Percentiles rank a stretch among this genome's conserved stretches.
These are phyloP conservation scores for Xerus rutilus DNA, from an alignment of 2,797 vertebrate species.

Conservation along the genomic window DNA sequence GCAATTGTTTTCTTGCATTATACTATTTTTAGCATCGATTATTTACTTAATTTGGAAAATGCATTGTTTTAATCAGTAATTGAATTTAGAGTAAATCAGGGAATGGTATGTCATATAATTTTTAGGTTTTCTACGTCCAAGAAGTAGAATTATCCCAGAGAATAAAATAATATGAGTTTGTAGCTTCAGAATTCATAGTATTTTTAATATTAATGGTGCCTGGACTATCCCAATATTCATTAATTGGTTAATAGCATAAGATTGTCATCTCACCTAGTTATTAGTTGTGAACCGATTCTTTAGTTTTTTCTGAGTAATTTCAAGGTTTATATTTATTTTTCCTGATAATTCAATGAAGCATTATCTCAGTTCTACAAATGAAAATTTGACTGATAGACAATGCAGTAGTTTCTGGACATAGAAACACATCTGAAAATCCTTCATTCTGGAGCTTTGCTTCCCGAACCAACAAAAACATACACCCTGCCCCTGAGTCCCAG, in stretches of 20 bases:
- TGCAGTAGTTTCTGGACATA: not conserved
- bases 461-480: not conserved
- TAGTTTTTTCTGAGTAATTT: conserved; percentile 4
- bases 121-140: conserved; percentile 22
- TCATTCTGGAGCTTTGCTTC: not conserved
- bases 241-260: not conserved
- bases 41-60: conserved; percentile 43
- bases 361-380: not conserved
- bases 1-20: not conserved
- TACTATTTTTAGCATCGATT: conserved; percentile 14
- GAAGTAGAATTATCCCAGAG: not conserved
- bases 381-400: not conserved
- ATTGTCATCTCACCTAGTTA: not conserved
- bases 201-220: not conserved
- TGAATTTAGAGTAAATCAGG: conserved; percentile 11
- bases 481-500: not conserved
- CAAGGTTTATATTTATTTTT: not conserved
- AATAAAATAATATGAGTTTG: not conserved
- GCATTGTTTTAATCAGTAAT: not conserved
- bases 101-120: not conserved
- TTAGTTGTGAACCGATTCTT: not conserved
- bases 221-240: not conserved
- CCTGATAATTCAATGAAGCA: not conserved
- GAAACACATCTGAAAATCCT: conserved; percentile 19
- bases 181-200: not conserved